These are phyloP conservation scores for Pluvianellus socialis DNA, from an alignment of 2,113 vertebrate genomes.

Conservation along the genomic window DNA sequence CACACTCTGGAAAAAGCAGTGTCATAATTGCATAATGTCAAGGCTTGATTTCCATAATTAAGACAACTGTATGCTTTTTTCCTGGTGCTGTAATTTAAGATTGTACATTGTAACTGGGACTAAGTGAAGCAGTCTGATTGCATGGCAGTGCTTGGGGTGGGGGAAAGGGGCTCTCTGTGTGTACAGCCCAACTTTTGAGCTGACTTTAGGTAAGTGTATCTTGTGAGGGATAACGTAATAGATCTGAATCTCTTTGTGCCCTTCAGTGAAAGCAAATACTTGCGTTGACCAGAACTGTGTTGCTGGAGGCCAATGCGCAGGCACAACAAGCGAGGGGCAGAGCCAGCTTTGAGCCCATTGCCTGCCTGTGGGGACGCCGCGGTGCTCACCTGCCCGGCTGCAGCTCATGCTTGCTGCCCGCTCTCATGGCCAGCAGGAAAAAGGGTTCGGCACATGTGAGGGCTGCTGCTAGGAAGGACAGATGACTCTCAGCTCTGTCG, in stretches of 20 bases:
- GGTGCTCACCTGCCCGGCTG: accelerated
- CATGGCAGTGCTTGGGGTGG: neutral
- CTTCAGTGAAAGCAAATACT: neutral
- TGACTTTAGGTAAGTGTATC: neutral
- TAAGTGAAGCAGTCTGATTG: neutral
- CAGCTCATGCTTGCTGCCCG: neutral
- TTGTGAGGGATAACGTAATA: neutral
- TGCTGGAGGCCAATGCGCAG: accelerated
- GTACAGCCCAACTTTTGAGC: neutral
- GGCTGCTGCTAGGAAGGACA: neutral
- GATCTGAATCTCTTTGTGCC: neutral
- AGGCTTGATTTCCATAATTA: neutral
- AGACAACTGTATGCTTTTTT: neutral
- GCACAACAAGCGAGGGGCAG: neutral
- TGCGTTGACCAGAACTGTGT: neutral
- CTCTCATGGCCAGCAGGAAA: neutral
- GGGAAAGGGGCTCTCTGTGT: neutral
- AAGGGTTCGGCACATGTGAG: neutral
- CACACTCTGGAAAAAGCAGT: neutral
- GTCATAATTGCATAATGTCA: neutral
- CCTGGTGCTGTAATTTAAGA: neutral
- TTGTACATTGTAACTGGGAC: neutral
- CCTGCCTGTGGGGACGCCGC: neutral
- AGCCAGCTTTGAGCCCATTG: no score
- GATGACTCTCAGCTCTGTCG: neutral